Conservation (phyloP, 2,888 invertebrate genomes). For the Syritta pipiens region DNA sequence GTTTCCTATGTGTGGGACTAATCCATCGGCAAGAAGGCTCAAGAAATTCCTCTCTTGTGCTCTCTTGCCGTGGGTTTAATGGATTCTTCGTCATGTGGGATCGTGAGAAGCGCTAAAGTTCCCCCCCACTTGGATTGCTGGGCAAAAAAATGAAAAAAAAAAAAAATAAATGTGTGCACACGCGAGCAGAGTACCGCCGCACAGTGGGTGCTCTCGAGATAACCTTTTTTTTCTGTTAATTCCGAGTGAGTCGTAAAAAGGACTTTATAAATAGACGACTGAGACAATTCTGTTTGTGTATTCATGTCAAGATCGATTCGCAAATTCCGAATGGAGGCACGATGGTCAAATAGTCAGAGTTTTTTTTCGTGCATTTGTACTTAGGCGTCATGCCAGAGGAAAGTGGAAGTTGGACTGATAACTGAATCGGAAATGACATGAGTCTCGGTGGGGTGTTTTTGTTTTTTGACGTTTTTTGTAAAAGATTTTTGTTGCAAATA, state of each 20-base stretch:
- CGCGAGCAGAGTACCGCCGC: conserved; percentile 29
- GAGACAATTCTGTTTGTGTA: too few species aligned
- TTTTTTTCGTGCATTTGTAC: too few species aligned
- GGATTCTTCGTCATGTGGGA: conserved; percentile 52
- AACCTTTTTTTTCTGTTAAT: background rate
- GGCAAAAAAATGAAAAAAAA: background rate
- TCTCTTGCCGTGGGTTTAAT: conserved; percentile 30
- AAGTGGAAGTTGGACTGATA: too few species aligned
- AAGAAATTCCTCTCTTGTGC: background rate
- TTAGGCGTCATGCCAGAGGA: too few species aligned
- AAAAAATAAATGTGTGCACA: conserved; percentile 29
- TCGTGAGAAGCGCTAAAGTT: conserved; percentile 62
- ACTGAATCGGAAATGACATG: too few species aligned
- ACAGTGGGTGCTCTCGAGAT: conserved; percentile 12
- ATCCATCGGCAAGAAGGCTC: conserved; percentile 29
- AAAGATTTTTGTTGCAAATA: too few species aligned
- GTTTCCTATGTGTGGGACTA: conserved; percentile 57
- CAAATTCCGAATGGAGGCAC: too few species aligned
- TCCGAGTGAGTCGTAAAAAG: background rate
- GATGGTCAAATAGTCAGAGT: too few species aligned
- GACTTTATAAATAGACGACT: too few species aligned
- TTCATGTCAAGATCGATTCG: too few species aligned
- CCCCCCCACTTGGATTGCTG: conserved; percentile 57
- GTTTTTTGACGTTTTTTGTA: too few species aligned
- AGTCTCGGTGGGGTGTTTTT: too few species aligned